Percentiles rank a stretch among this genome's conserved stretches.
Evolutionary conservation across 2,113 vertebrate species (phyloP).

Genomic region (Serilophus lunatus): DNA sequence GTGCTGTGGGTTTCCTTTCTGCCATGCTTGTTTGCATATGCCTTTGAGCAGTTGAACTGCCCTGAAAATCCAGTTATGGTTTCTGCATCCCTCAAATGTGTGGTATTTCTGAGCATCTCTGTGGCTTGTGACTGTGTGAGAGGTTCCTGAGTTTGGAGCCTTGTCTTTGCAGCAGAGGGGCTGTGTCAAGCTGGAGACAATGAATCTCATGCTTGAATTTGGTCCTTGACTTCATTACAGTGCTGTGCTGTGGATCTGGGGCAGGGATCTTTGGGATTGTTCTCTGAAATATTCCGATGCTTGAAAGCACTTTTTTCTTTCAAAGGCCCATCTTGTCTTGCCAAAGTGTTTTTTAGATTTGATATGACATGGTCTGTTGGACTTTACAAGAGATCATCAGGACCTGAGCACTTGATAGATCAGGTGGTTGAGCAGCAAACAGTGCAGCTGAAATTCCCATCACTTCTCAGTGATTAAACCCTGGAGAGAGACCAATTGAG

Average conservation of each 20-base stretch:
- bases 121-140: fast-evolving
- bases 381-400: neutral
- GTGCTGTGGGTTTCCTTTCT: neutral
- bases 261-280: neutral
- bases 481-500: neutral
- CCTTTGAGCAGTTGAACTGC: neutral
- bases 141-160: neutral
- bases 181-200: neutral
- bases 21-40: neutral
- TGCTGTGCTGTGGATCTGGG: neutral
- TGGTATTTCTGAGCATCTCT: neutral
- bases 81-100: neutral
- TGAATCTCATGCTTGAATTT: neutral
- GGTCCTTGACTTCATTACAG: neutral
- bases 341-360: neutral
- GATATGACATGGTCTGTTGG: neutral
- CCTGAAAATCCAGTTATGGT: neutral
- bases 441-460: neutral
- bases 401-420: neutral
- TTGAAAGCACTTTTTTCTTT: neutral
- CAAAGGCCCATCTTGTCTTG: neutral
- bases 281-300: neutral
- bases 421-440: neutral
- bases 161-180: neutral
- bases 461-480: neutral